Conservation (phyloP, 2,888 invertebrate genomes). For the Rutpela maculata region DNA sequence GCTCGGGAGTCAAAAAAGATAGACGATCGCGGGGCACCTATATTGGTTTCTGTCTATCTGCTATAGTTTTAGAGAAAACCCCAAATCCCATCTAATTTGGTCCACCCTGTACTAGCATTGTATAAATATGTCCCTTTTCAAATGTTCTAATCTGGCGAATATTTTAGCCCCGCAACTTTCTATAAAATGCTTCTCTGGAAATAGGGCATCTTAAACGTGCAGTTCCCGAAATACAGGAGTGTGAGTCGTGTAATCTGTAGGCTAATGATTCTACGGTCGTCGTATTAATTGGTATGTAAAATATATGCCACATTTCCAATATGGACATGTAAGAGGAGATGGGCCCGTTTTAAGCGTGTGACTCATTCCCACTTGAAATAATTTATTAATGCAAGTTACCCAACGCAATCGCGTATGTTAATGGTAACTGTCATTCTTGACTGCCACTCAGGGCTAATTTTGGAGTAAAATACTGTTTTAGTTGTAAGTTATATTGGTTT, state of each 20-base stretch:
- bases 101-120: no score
- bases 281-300: slow-evolving; percentile 4
- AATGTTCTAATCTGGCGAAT: no score
- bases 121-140: no score
- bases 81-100: no score
- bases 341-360: background rate
- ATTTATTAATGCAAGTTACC: slow-evolving; percentile 3
- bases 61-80: no score
- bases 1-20: no score
- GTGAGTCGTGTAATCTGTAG: background rate
- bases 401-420: background rate
- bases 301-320: slow-evolving; percentile 4
- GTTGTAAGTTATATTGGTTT: background rate
- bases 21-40: no score
- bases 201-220: background rate
- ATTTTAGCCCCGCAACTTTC: background rate
- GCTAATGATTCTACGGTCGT: background rate
- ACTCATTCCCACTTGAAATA: background rate
- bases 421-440: background rate
- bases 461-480: background rate
- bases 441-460: background rate
- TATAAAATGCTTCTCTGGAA: background rate
- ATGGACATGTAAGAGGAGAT: background rate
- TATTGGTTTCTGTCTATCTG: no score
- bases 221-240: background rate